Base-by-base conservation (phyloP, 2,888 invertebrate genomes). In the Agrypnus murinus region DNA sequence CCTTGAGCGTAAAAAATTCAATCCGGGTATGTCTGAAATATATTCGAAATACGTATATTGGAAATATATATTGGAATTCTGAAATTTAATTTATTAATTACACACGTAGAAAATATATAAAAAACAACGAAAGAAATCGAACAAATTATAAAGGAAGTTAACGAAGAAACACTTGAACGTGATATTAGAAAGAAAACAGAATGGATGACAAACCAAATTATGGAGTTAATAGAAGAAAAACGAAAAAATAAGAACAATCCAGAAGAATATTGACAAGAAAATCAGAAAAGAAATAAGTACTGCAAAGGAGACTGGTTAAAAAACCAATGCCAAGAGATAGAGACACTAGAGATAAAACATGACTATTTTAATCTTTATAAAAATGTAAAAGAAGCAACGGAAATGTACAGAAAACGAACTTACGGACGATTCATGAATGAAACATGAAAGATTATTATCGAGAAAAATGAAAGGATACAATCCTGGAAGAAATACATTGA, bases 181-280 rank as follows among this genome's bases (percentile, higher is more conserved):
- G 9, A 63, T 63, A 8, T 53, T 60, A 72, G 12, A 36, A 43
- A 48, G 55, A 48, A 40, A 67, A 36, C 65, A 57, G 57, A 32
- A 43, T 43, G 43, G 58, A 58, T 40, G 43, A 58, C 40, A 40
- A 31, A 36, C 25, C 19, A 50, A 25, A 64, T 38, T 34, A 19
- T 53, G 34, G 10, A 50, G n/a, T 34, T 64, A 31, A 53, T 38
- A 38, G 31, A 46, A 12, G 12, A 64, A 38, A 40, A 25, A 25
- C 45, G 45, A n/a, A 45, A 64, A 64, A 64, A 32, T 38, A 14
- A 34, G 19, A 12, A 53, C n/a, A 48, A 19, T 2, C 12, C 53
- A 53, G n/a, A 0, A 45, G 45, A 65, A 45, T 46, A 65, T 65
- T 17, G 31, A 45, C 9, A 58, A 45, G 48, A 25, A 65, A 40